Base-by-base conservation (phyloP, 1,140 invertebrate species). In the Ceratosolen fusciceps region DNA sequence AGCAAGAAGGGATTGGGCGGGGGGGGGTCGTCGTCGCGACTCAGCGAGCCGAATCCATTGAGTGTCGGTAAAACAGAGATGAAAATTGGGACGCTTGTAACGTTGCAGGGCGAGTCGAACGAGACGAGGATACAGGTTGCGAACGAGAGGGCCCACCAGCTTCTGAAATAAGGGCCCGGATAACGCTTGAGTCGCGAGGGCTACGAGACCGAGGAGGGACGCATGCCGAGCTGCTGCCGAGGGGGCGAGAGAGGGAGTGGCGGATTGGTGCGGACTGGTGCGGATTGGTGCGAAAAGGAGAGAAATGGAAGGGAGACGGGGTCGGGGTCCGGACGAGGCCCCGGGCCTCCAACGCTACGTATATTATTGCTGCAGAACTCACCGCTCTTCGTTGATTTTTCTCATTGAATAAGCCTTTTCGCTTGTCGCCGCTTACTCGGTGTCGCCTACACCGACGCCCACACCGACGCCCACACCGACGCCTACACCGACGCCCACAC, bases 71-170 rank as follows among this genome's bases (percentile, higher is more conserved):
- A 31, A 31, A 0, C 29, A 14, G 26, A 60, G 3, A 10, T 60
- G 26, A 60, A 16, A 60, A 31, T 31, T 0, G n/a, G 24, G 26
- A 29, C 24, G 26, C 10, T 84, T 85, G 83, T 79, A 83, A 83
- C 85, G 85, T 87, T 87, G 78, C 92, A 95, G 94, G 94, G 93
- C 84, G 93, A 94, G 84, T 95, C 94, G 90, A 95, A 95, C 91
- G 94, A 95, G 91, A 94, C 94, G 80, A 93, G 95, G 91, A 95
- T 95, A 91, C 93, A 94, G 80, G 93, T 95, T 86, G 95, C 95
- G 82, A 95, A 95, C 90, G 94, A 95, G 87, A 92, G 94, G 84
- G 94, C 95, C 87, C 94, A 94, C 89, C 94, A 95, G 88, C 92
- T 95, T 84, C 93, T 95, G 89, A 95, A 95, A 86, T 90, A 90